Evolutionary conservation across 2,888 invertebrate species (phyloP).

Genomic region (Eurytoma californica): DNA sequence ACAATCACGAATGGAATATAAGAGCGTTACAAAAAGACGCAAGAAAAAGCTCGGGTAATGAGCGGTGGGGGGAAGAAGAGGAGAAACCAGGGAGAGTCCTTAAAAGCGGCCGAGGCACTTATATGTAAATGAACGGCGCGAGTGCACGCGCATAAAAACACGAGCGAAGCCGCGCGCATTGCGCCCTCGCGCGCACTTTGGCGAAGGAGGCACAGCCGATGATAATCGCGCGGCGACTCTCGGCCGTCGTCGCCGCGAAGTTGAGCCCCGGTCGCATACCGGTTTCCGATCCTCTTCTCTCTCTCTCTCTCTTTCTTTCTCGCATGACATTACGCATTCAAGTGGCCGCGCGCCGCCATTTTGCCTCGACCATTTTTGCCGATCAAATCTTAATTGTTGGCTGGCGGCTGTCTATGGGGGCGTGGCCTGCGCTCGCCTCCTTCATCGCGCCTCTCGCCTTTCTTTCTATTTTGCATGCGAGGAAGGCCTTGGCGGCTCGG

Average conservation of each 20-base stretch:
- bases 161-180: background rate
- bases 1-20: slow-evolving; percentile 34
- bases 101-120: slow-evolving; percentile 38
- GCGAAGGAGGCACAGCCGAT: slow-evolving; percentile 16
- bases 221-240: slow-evolving; percentile 39
- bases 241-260: background rate
- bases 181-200: background rate
- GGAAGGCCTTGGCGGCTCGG: background rate
- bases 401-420: slow-evolving; percentile 75
- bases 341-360: slow-evolving; percentile 71
- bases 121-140: slow-evolving; percentile 52
- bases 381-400: slow-evolving; percentile 76
- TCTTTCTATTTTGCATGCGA: slow-evolving; percentile 36
- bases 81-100: slow-evolving; percentile 40
- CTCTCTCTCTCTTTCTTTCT: slow-evolving; percentile 12
- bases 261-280: slow-evolving; percentile 34
- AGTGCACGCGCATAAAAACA: slow-evolving; percentile 29
- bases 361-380: slow-evolving; percentile 75
- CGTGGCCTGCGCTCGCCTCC: slow-evolving; percentile 65
- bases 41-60: background rate
- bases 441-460: slow-evolving; percentile 41
- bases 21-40: background rate
- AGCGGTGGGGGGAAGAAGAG: slow-evolving; percentile 25
- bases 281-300: slow-evolving; percentile 54
- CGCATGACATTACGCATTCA: slow-evolving; percentile 72